Conservation (phyloP, 2,113 vertebrate genomes). For the Pycnonotus jocosus region DNA sequence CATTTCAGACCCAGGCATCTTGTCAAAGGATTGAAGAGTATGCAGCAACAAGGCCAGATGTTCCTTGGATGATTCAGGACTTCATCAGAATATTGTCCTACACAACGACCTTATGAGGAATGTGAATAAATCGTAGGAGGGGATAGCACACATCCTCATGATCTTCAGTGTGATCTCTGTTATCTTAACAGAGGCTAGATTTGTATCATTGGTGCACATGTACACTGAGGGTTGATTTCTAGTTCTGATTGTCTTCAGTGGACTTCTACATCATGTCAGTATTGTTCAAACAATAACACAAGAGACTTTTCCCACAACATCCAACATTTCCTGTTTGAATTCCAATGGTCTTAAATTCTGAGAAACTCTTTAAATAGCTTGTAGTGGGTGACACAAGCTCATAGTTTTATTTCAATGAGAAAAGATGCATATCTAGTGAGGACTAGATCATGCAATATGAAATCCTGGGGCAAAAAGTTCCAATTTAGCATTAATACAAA, state of each 20-base stretch:
- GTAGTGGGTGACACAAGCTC: neutral
- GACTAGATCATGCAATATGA: neutral
- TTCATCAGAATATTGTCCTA: neutral
- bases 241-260: neutral
- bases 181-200: neutral
- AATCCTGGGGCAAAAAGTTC: neutral
- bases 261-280: neutral
- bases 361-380: constrained; percentile 43
- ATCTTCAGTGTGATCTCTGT: neutral
- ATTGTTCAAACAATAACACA: constrained; percentile 15
- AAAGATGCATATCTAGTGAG: neutral
- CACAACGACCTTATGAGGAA: neutral
- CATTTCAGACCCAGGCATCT: neutral
- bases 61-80: neutral
- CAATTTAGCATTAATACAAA: neutral
- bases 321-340: constrained; percentile 48
- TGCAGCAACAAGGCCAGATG: neutral
- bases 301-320: constrained; percentile 50
- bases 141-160: neutral
- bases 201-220: neutral
- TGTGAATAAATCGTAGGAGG: neutral
- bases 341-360: constrained; percentile 1
- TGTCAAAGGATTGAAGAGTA: neutral
- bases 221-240: neutral
- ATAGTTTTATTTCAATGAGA: constrained; percentile 12